Base-by-base conservation (phyloP, 2,113 vertebrate genomes). In the Ictidomys tridecemlineatus region DNA sequence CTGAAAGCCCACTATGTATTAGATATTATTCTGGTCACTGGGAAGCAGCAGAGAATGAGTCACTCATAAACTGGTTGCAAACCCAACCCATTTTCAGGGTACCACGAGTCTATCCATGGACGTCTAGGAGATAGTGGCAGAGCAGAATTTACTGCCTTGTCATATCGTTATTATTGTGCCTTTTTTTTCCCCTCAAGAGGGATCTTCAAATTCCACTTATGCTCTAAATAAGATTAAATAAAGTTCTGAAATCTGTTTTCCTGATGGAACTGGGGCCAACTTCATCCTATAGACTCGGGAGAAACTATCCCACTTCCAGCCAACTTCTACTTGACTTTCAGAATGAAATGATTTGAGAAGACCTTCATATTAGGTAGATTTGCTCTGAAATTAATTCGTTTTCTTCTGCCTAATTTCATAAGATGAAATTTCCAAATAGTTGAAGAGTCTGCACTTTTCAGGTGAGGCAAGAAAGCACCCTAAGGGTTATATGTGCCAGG, bases 191-290 rank as follows among this genome's bases (percentile, higher is more conserved):
- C 18, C 4, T 28, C 9, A 37, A 86, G 26, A 63, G 58, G 32
- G 16, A 53, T 22, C 39, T 74, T 80, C 28, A 2, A 48, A 87
- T 77, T 61, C 39, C 9, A 90, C 14, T 48, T 45, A 74, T 34
- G 26, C 24, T 94, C 8, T 20, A 45, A 45, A 45, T 45, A 45
- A 45, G 45, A 45, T 53, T 89, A 65, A 86, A 93, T 95, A 79
- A 80, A 92, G 53, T 74, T 84, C 48, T 78, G 34, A 58, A 90
- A 80, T 91, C 30, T 93, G 18, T 37, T 89, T 96, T 86, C 69
- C 30, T 91, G 63, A 90, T 5, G 34, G 61, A 93, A 13, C 0
- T 53, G 37, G 70, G 76, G 73, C 20, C 11, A 51, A 89, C 24
- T 70, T 90, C 24, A 88, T 85, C n/a, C 16, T 94, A 42, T 77